phyloP scores from a whole-genome alignment of 2,888 invertebrate genomes.

The Gerosis bhagava region DNA sequence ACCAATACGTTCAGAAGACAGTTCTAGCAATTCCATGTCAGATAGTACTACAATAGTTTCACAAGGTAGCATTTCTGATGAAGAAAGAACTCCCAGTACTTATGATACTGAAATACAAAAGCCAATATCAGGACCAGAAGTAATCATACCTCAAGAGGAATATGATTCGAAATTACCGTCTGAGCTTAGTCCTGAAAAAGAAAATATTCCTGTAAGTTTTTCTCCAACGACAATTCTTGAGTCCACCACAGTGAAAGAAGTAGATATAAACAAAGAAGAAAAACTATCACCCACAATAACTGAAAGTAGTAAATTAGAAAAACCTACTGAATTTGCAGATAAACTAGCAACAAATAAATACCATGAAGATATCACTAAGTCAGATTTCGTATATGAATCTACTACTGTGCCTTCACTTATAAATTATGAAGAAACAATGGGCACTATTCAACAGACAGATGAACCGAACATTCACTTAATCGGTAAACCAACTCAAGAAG shows the following conservation, averaged over 20 bases:
- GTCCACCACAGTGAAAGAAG: constrained; percentile 1
- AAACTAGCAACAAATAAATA: constrained; percentile 9
- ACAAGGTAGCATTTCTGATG: not conserved
- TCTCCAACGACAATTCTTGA: not conserved
- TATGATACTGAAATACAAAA: constrained; percentile 4
- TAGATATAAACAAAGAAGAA: constrained; percentile 6
- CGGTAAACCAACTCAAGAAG: too few relatives aligned
- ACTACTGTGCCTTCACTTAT: constrained; percentile 7
- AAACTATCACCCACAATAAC: not conserved
- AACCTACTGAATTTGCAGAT: constrained; percentile 2
- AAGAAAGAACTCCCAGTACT: constrained; percentile 8
- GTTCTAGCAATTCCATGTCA: not conserved
- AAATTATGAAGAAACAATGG: constrained; percentile 9
- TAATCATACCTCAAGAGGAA: not conserved
- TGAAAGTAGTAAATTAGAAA: not conserved
- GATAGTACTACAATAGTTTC: constrained; percentile 17
- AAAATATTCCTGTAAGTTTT: not conserved
- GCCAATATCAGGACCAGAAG: constrained; percentile 2
- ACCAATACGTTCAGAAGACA: constrained; percentile 11
- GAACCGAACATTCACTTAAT: too few relatives aligned
- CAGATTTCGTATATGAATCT: constrained; percentile 13
- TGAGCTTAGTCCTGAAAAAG: constrained; percentile 4
- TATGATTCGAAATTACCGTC: not conserved
- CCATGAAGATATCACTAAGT: not conserved
- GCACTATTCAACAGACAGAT: constrained; percentile 6